A percentile compares a stretch with the other conserved stretches of the same genome.
Evolutionary conservation across 1,140 invertebrate genomes (phyloP).

Genomic region (Paraescarpia echinospica): DNA sequence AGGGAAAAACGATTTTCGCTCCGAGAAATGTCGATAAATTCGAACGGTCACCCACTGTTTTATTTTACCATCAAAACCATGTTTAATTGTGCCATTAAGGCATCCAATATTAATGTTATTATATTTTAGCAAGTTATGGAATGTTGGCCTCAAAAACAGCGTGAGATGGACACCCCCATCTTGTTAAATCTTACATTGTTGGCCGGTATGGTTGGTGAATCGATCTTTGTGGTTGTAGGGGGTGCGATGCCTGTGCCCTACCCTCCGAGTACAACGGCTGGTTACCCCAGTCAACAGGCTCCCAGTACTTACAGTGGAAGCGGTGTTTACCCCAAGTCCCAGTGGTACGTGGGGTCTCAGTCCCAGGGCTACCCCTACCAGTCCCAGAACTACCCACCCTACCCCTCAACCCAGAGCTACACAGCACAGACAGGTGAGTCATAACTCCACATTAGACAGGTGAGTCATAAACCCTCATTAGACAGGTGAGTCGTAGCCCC

Average conservation of each 20-base stretch:
- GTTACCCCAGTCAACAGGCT: background rate
- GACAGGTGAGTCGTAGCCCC: no score
- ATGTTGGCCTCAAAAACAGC: no score
- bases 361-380: slow-evolving; percentile 51
- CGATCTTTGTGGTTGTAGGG: slow-evolving; percentile 15
- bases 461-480: no score
- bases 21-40: no score
- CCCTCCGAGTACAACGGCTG: background rate
- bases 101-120: no score
- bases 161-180: background rate
- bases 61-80: no score
- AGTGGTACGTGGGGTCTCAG: slow-evolving; percentile 36
- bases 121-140: no score
- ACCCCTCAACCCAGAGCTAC: slow-evolving; percentile 24
- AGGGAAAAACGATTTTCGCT: no score
- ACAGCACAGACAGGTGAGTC: slow-evolving; percentile 61
- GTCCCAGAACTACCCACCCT: slow-evolving; percentile 24
- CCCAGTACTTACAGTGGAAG: slow-evolving; percentile 17
- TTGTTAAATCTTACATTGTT: background rate
- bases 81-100: no score
- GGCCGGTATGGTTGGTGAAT: background rate
- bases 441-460: background rate
- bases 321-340: slow-evolving; percentile 17
- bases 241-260: slow-evolving; percentile 32
- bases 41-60: no score